These are phyloP conservation scores for Lysiphlebus fabarum DNA, from an alignment of 1,140 invertebrate species.

Conservation along the genomic window DNA sequence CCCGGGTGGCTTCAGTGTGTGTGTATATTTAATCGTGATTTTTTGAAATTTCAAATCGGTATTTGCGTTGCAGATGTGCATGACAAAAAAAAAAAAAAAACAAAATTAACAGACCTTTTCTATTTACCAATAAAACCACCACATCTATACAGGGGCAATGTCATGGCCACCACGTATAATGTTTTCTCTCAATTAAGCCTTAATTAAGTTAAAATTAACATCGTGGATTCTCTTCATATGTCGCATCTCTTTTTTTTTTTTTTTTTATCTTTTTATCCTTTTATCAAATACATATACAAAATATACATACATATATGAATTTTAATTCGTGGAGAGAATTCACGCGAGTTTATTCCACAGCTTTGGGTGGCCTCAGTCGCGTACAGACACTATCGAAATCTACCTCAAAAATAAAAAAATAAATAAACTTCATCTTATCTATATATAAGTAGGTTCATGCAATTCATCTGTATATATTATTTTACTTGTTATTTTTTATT, in stretches of 20 bases:
- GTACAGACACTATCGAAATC: slow-evolving; percentile 6
- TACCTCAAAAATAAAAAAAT: no score
- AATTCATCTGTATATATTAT: no score
- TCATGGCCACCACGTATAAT: slow-evolving; percentile 53
- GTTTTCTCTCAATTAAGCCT: slow-evolving; percentile 59
- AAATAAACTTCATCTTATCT: no score
- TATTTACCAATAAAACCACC: slow-evolving; percentile 4
- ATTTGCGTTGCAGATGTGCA: slow-evolving; percentile 55
- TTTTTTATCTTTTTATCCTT: no score
- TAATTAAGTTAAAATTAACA: slow-evolving; percentile 60
- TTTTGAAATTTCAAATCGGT: slow-evolving; percentile 50
- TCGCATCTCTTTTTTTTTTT: slow-evolving; percentile 31
- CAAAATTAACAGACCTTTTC: background rate
- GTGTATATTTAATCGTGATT: slow-evolving; percentile 35
- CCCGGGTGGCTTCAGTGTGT: background rate
- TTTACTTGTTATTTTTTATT: no score
- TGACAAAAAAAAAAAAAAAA: background rate
- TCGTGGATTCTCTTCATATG: slow-evolving; percentile 47
- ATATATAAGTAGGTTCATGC: no score
- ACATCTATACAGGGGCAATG: slow-evolving; percentile 45
- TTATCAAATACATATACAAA: background rate
- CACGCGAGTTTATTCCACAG: slow-evolving; percentile 45
- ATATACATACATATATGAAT: background rate
- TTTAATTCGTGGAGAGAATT: slow-evolving; percentile 17
- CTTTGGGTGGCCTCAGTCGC: slow-evolving; percentile 51